Percentiles rank a stretch among this genome's conserved stretches.
Conservation (phyloP, 2,113 vertebrate species). For the Gopherus evgoodei region DNA sequence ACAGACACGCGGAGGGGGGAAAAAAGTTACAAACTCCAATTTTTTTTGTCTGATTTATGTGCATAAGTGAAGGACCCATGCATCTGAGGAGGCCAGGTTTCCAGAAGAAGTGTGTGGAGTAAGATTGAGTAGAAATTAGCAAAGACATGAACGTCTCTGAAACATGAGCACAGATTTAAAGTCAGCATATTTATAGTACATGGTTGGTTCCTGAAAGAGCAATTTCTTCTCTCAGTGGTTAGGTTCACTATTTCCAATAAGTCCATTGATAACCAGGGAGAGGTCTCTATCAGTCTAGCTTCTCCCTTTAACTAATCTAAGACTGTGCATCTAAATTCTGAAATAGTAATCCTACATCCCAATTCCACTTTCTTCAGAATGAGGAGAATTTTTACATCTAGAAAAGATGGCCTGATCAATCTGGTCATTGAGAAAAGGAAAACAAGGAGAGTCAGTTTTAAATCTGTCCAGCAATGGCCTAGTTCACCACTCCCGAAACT, state of each 20-base stretch:
- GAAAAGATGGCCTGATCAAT: neutral
- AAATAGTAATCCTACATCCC: neutral
- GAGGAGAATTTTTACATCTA: neutral
- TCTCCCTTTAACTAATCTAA: neutral
- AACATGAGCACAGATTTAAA: neutral
- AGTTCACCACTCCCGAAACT: neutral
- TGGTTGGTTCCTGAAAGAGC: neutral
- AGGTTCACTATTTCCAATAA: neutral
- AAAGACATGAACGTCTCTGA: neutral
- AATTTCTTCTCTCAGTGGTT: neutral
- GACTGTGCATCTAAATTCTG: neutral
- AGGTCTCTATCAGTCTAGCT: neutral
- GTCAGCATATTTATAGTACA: no score
- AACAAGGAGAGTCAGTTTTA: neutral
- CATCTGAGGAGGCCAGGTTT: neutral
- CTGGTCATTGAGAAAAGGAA: neutral
- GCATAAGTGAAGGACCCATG: neutral
- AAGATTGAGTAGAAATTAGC: neutral
- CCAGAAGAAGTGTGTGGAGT: rapidly evolving
- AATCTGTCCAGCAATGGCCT: neutral
- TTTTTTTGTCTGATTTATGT: no score
- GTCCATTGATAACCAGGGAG: neutral
- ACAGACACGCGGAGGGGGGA: neutral
- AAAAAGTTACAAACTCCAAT: no score
- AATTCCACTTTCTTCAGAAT: neutral